Evolutionary conservation across 2,113 vertebrate genomes (phyloP), one percentile per base, ranked within the genome.

Genomic region (Tachuris rubrigastra): DNA sequence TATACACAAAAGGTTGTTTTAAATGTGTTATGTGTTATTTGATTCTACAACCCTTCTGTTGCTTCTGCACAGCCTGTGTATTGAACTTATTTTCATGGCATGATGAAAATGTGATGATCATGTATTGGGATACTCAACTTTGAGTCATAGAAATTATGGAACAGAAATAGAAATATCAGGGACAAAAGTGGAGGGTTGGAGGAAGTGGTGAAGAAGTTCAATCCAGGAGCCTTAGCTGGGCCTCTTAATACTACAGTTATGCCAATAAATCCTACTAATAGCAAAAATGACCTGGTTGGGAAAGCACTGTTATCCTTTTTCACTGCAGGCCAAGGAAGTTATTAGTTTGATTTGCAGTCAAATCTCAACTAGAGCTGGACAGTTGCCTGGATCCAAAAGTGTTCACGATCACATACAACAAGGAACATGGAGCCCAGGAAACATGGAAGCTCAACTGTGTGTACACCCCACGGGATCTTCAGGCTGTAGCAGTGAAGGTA

Each of bases 251-350:
- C 39, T 68, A 60, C 20, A 42, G 37, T 84, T 85, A 56, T 30
- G 75, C 71, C 73, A 87, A 90, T 89, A 85, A 95, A 95, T 82
- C 73, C 76, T 81, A 89, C 78, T 73, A 83, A 41, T 4, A 81
- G 24, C 16, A 88, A 90, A 96, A 80, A 72, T 20, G 23, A 81
- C 53, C 78, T 1, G 2, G 30, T 53, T 78, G 47, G 14, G 25
- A 90, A 86, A 90, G 44, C 1, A 3, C 71, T 50, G 62, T n/a
- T 41, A 66, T 62, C 31, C 8, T 62, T 89, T 89, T 82, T 79
- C 42, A 75, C 44, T 80, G 44, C 35, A 86, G 56, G 37, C 15
- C 33, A 84, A 84, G 39, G 68, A 94, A 94, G 35, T 78, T 93
- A 56, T 59, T 84, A 46, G n/a, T 77, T 92, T 94, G 68, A 84